Conservation (phyloP, 2,797 vertebrate genomes). For the Alosa sapidissima region DNA sequence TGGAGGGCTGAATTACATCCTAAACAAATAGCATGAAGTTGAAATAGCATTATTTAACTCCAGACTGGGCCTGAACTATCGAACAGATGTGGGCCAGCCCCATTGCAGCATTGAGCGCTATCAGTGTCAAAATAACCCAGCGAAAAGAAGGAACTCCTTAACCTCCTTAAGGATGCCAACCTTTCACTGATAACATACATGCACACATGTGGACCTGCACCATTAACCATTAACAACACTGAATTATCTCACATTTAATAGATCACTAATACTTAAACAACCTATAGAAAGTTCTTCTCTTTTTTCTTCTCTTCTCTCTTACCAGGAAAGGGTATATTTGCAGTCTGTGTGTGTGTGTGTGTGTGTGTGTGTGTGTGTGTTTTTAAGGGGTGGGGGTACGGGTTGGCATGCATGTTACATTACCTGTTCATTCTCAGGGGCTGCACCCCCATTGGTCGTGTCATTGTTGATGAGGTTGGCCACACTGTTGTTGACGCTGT, state of each 20-base stretch:
- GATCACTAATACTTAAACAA: background rate
- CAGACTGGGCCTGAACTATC: too few relatives aligned
- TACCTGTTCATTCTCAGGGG: background rate
- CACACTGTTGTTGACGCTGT: constrained; percentile 6
- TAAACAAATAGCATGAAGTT: too few relatives aligned
- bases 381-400: background rate
- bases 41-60: too few relatives aligned
- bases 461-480: constrained; percentile 16
- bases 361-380: background rate
- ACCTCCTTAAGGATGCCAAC: background rate
- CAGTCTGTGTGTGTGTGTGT: background rate
- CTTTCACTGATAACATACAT: background rate
- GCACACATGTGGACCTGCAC: background rate
- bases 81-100: background rate
- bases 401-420: background rate
- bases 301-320: background rate
- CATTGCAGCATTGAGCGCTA: background rate
- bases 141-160: background rate
- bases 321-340: background rate
- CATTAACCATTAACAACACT: background rate
- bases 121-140: background rate
- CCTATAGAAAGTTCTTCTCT: background rate
- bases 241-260: background rate
- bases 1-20: too few relatives aligned
- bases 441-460: background rate